A percentile compares a stretch with the other conserved stretches of the same genome.
Evolutionary conservation across 2,888 invertebrate species (phyloP).

Genomic region (Scaptomyza reducta): DNA sequence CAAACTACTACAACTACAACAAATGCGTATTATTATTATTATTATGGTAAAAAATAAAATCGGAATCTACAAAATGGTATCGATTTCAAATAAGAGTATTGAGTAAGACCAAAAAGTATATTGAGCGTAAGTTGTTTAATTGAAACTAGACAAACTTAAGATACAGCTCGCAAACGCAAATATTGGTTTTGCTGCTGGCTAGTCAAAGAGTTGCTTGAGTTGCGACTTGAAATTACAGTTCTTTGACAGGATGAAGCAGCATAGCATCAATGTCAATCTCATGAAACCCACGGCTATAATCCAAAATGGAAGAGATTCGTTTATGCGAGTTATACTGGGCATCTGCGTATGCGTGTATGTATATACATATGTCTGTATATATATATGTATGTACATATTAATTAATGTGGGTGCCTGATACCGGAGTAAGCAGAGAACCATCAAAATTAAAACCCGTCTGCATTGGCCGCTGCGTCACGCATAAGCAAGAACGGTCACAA

Average conservation of each 20-base stretch:
- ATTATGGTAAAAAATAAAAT: too few species aligned
- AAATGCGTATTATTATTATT: too few species aligned
- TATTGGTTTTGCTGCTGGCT: slow-evolving; percentile 1
- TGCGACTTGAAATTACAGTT: neutral
- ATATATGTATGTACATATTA: neutral
- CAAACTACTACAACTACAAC: too few species aligned
- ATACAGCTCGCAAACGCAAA: slow-evolving; percentile 4
- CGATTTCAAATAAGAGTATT: neutral
- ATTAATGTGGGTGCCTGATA: slow-evolving; percentile 20
- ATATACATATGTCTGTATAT: neutral
- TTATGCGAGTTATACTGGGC: slow-evolving; percentile 37
- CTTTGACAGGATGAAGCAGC: slow-evolving; percentile 9
- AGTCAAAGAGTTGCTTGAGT: slow-evolving; percentile 26
- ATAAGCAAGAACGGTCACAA: slow-evolving; percentile 7
- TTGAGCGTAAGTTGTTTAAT: slow-evolving; percentile 21
- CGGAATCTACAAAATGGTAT: too few species aligned
- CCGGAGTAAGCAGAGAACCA: slow-evolving; percentile 12
- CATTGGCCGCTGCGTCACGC: slow-evolving; percentile 51
- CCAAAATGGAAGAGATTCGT: slow-evolving; percentile 62
- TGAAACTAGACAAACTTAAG: neutral
- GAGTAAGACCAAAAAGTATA: neutral
- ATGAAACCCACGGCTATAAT: slow-evolving; percentile 13
- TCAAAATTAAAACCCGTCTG: slow-evolving; percentile 26
- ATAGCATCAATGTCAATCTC: slow-evolving; percentile 26
- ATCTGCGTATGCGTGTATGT: neutral